Evolutionary conservation across 2,888 invertebrate species (phyloP).

Genomic region (Drosophila sordidapex): DNA sequence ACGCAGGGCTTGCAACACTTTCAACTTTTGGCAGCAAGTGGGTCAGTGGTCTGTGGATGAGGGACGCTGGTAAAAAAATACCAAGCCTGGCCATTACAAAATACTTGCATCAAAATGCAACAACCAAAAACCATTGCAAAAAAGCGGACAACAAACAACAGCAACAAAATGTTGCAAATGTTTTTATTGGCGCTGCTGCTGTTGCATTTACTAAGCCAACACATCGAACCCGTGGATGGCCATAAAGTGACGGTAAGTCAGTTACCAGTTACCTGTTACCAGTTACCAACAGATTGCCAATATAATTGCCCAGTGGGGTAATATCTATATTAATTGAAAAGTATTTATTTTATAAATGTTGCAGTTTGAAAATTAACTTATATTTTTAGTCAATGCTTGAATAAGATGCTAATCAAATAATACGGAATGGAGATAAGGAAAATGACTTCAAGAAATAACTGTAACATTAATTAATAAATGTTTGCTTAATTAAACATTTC

Average conservation of each 20-base stretch:
- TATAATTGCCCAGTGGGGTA: neutral
- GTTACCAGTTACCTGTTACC: slow-evolving; percentile 17
- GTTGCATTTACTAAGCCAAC: slow-evolving; percentile 51
- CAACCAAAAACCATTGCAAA: slow-evolving; percentile 14
- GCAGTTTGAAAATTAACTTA: neutral
- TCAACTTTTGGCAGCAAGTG: slow-evolving; percentile 39
- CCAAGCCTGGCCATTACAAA: slow-evolving; percentile 53
- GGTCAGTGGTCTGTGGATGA: slow-evolving; percentile 50
- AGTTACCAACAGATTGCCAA: slow-evolving; percentile 19
- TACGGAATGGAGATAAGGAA: neutral
- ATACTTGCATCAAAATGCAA: slow-evolving; percentile 57
- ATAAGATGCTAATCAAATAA: neutral
- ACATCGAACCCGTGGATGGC: slow-evolving; percentile 64
- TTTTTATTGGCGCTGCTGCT: slow-evolving; percentile 48
- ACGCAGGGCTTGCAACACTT: slow-evolving; percentile 36
- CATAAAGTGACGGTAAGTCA: slow-evolving; percentile 80
- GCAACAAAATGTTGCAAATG: slow-evolving; percentile 40
- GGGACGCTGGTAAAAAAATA: slow-evolving; percentile 14
- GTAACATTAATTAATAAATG: neutral
- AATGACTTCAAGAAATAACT: neutral
- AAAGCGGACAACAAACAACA: slow-evolving; percentile 11
- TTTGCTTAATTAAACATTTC: neutral
- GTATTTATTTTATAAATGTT: neutral
- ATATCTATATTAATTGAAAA: neutral
- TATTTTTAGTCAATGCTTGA: neutral